Evolutionary conservation across 2,888 invertebrate genomes (phyloP).

Genomic region (Himalopsyche anomala): DNA sequence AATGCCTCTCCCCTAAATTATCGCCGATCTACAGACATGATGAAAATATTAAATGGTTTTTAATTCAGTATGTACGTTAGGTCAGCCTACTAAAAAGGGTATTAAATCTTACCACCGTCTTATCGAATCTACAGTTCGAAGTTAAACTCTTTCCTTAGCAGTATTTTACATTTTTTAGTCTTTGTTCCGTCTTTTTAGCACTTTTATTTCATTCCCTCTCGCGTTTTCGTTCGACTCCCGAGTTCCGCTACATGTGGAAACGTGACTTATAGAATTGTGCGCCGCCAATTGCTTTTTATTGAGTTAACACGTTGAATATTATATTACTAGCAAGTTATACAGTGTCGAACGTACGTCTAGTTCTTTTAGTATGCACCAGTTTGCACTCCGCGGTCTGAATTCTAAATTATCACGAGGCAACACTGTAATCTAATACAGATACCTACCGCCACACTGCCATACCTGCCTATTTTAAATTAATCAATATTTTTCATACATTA

Average conservation of each 20-base stretch:
- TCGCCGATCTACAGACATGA: too few species aligned
- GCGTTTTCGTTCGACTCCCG: conserved; percentile 36
- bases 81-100: conserved; percentile 9
- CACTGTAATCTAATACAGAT: conserved; percentile 1
- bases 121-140: neutral
- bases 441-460: neutral
- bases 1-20: too few species aligned
- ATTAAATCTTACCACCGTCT: conserved; percentile 31
- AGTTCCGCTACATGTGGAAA: conserved; percentile 38
- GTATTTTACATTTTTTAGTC: conserved; percentile 27
- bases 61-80: neutral
- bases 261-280: conserved; percentile 58
- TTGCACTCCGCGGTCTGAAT: conserved; percentile 54
- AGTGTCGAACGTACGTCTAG: conserved; percentile 45
- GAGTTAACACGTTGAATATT: conserved; percentile 62
- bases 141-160: neutral
- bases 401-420: conserved; percentile 50
- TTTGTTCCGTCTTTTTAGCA: neutral
- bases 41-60: neutral
- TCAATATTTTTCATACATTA: neutral
- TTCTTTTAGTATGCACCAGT: conserved; percentile 59
- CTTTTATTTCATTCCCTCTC: conserved; percentile 44
- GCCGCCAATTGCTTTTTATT: conserved; percentile 59
- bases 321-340: conserved; percentile 58
- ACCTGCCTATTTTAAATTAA: neutral